Base-by-base conservation (phyloP, 2,888 invertebrate species). In the Cantharis rufa region DNA sequence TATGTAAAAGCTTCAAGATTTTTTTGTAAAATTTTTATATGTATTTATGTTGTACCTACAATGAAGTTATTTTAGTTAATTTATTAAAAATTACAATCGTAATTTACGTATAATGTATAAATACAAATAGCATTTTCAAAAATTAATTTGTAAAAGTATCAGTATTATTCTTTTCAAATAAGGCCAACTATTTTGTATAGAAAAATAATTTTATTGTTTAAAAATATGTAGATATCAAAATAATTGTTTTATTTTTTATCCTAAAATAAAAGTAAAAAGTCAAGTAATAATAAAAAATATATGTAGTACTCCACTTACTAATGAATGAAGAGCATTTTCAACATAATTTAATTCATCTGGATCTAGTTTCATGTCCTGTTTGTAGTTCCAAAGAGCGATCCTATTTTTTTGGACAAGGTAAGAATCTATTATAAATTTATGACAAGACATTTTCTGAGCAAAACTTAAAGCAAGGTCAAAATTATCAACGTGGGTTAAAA, bases 261-360 rank as follows among this genome's bases (percentile, higher is more conserved):
- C 86, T 86, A 72, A 81, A 84, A 84, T 71, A 72, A 61, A 76
- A 64, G 10, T 10, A 74, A 32, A 76, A 70, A 24, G 18, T 15
- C 16, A 10, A 21, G n/a, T 9, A 70, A 18, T 3, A 70, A 18
- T n/a, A 21, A n/a, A 62, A 71, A 48, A 7, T 3, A 18, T 21
- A 48, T 10, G 3, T 5, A 10, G 10, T 13, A 16, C 2, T 15
- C 18, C 27, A 79, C 79, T 81, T 81, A 85, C 84, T 63, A 80
- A 71, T 70, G 83, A 82, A 74, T 82, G 83, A 0, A 95, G 86
- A 1, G 92, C 92, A 83, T 92, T 94, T 82, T 95, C 94, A 62
- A 94, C 94, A 77, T 94, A 90, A 82, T 93, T 92, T 82, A 92
- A 93, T 83, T 94, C 94, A 82, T 94, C 94, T 0, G 93, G 92